Evolutionary conservation across 1,140 invertebrate genomes (phyloP).

Genomic region (Solenopsis invicta): DNA sequence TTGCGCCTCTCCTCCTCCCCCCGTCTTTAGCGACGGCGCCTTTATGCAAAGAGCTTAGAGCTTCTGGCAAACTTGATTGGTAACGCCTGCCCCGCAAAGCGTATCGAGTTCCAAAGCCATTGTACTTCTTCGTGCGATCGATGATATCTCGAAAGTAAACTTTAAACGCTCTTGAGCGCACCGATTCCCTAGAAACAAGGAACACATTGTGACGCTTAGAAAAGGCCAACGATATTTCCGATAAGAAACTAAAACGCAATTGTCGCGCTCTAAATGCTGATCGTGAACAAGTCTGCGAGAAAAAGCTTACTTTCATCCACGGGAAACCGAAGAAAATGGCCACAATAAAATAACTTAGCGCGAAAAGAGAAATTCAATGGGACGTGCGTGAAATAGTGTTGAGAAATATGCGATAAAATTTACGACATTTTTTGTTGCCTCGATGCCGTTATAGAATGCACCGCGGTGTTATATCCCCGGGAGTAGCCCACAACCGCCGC

Average conservation of each 20-base stretch:
- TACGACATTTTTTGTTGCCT: constrained; percentile 32
- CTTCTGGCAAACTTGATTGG: not conserved
- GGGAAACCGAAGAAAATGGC: not conserved
- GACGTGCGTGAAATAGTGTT: constrained; percentile 26
- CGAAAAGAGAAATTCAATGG: constrained; percentile 30
- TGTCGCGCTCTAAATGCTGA: not conserved
- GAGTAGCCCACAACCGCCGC: constrained; percentile 30
- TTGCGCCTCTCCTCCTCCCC: too few relatives aligned
- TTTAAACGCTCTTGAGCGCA: constrained; percentile 18
- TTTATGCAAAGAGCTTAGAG: constrained; percentile 36
- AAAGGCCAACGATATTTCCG: constrained; percentile 5
- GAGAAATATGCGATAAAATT: constrained; percentile 53
- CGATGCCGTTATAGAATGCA: constrained; percentile 20
- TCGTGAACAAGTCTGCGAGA: not conserved
- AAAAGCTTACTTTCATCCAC: not conserved
- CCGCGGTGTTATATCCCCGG: constrained; percentile 27
- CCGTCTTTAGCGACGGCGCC: not conserved
- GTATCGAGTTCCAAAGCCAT: constrained; percentile 30
- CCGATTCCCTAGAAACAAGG: not conserved
- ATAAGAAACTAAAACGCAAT: constrained; percentile 32
- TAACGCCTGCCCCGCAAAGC: not conserved
- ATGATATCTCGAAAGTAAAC: constrained; percentile 39
- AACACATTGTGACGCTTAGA: not conserved
- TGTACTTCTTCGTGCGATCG: not conserved
- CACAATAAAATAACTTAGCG: constrained; percentile 31